Conservation (phyloP, 2,888 invertebrate genomes). For the Ophraella communa region DNA sequence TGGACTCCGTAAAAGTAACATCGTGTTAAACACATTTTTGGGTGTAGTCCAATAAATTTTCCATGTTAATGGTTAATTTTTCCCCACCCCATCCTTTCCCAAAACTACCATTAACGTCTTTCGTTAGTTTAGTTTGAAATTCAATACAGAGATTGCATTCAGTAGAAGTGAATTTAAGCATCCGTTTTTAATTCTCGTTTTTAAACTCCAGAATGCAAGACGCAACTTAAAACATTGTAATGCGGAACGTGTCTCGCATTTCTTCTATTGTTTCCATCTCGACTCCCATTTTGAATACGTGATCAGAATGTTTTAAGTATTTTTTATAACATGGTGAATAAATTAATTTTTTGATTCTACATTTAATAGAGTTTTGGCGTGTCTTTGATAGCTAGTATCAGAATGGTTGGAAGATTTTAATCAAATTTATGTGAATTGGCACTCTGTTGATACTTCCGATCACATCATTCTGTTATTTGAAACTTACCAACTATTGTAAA, state of each 20-base stretch:
- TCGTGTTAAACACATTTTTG: conserved; percentile 1
- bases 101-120: background rate
- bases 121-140: conserved; percentile 1
- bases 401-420: too few relatives aligned
- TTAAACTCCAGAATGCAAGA: conserved; percentile 40
- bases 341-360: background rate
- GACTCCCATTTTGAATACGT: conserved; percentile 30
- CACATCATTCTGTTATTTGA: too few relatives aligned
- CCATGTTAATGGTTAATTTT: background rate
- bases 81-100: too few relatives aligned
- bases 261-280: conserved; percentile 27
- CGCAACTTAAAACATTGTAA: conserved; percentile 41
- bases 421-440: too few relatives aligned
- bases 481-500: too few relatives aligned
- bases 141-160: conserved; percentile 15
- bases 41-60: background rate
- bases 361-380: background rate
- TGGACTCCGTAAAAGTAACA: conserved; percentile 1
- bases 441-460: too few relatives aligned
- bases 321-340: background rate
- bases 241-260: conserved; percentile 34
- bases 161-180: conserved; percentile 20
- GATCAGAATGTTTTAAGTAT: conserved; percentile 13
- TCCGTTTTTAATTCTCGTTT: conserved; percentile 21
- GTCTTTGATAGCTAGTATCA: too few relatives aligned